Percentiles rank a stretch among this genome's conserved stretches.
Conservation (phyloP, 1,140 invertebrate genomes). For the Probaryconus sp. region DNA sequence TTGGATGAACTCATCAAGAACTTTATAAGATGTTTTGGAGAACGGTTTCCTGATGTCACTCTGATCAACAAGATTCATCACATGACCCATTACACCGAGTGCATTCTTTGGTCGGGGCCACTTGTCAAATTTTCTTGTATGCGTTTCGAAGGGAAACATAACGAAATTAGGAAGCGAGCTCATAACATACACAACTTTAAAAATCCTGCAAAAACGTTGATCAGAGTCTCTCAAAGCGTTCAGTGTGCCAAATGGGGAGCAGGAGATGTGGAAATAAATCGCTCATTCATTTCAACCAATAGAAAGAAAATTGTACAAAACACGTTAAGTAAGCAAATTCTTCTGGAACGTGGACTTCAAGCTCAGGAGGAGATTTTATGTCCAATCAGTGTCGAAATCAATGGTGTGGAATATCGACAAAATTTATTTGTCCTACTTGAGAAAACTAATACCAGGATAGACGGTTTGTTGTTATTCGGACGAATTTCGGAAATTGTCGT, state of each 20-base stretch:
- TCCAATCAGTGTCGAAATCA: constrained; percentile 16
- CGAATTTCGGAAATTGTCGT: constrained; percentile 35
- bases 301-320: neutral
- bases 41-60: neutral
- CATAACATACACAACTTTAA: constrained; percentile 8
- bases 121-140: constrained; percentile 2
- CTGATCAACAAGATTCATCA: constrained; percentile 3
- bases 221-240: neutral
- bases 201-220: constrained; percentile 4
- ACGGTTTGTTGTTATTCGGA: constrained; percentile 32
- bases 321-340: constrained; percentile 1
- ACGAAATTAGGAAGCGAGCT: constrained; percentile 3
- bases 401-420: constrained; percentile 45
- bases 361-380: constrained; percentile 6
- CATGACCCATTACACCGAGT: constrained; percentile 3
- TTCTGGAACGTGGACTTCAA: neutral
- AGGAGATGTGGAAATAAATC: constrained; percentile 5
- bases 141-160: constrained; percentile 2
- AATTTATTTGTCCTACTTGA: constrained; percentile 29
- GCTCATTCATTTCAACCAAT: constrained; percentile 1
- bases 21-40: neutral
- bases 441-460: constrained; percentile 6
- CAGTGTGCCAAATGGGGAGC: constrained; percentile 12
- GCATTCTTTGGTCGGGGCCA: constrained; percentile 5
- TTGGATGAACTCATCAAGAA: neutral